These are phyloP conservation scores for Sesamia nonagrioides DNA, from an alignment of 1,140 invertebrate genomes.

Conservation along the genomic window DNA sequence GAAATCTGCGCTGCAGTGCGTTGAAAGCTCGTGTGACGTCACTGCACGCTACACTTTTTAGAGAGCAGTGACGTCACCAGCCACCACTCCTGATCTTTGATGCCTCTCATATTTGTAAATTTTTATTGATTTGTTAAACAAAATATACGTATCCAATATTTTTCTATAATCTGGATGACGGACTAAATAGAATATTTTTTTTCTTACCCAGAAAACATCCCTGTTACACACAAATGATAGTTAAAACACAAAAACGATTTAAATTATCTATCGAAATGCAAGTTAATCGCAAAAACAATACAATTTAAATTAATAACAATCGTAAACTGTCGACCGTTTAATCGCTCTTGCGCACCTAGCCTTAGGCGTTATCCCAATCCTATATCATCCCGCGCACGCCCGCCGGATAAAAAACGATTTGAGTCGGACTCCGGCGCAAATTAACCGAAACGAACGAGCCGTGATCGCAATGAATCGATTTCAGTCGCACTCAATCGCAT, in stretches of 20 bases:
- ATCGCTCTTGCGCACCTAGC: slow-evolving; percentile 15
- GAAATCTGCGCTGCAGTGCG: no score
- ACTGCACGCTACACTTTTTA: no score
- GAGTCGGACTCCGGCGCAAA: slow-evolving; percentile 18
- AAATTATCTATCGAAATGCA: slow-evolving; percentile 2
- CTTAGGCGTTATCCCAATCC: slow-evolving; percentile 43
- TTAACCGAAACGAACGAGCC: slow-evolving; percentile 38
- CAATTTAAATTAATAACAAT: slow-evolving; percentile 36
- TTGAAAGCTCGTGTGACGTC: no score
- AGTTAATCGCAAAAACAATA: slow-evolving; percentile 25
- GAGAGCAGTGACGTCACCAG: no score
- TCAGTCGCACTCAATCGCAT: background rate
- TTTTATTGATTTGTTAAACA: no score
- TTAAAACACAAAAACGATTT: slow-evolving; percentile 12
- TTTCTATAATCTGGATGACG: no score
- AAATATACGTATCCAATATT: no score
- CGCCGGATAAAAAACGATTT: slow-evolving; percentile 32
- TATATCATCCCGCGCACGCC: slow-evolving; percentile 35
- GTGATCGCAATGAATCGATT: slow-evolving; percentile 18
- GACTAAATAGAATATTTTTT: background rate
- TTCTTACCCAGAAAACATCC: no score
- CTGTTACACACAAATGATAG: background rate
- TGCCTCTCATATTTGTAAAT: no score
- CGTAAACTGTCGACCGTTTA: slow-evolving; percentile 37
- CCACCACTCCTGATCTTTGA: no score